Conservation (phyloP, 2,797 vertebrate genomes). For the Spinus pinus region DNA sequence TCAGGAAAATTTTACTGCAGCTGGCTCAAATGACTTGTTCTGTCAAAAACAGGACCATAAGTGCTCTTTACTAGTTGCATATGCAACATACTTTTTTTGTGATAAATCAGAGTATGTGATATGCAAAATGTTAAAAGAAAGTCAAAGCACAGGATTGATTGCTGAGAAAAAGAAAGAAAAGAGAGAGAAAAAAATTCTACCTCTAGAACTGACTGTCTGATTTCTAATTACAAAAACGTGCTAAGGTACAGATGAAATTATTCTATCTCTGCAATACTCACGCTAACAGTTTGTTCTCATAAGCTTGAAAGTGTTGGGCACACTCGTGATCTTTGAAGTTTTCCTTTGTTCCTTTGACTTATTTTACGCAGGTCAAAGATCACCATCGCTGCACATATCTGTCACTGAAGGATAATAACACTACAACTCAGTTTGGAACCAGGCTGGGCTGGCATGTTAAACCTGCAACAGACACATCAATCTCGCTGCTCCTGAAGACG, state of each 20-base stretch:
- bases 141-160: background rate
- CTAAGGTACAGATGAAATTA: background rate
- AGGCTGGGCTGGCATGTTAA: background rate
- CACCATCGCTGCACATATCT: conserved; percentile 36
- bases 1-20: conserved; percentile 8
- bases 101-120: background rate
- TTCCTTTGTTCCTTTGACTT: conserved; percentile 64
- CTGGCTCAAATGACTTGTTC: background rate
- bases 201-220: background rate
- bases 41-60: background rate
- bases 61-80: background rate
- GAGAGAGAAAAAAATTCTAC: background rate
- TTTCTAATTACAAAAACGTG: conserved; percentile 34
- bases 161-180: background rate
- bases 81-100: background rate
- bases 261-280: background rate
- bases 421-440: conserved; percentile 39
- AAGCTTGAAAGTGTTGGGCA: conserved; percentile 15
- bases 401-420: conserved; percentile 56
- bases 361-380: conserved; percentile 60
- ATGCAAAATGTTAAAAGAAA: background rate
- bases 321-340: conserved; percentile 50
- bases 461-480: conserved; percentile 12
- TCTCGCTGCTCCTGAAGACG: background rate
- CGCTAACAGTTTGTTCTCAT: conserved; percentile 8